A percentile compares a stretch with the other conserved stretches of the same genome.
Evolutionary conservation across 2,888 invertebrate genomes (phyloP).

Genomic region (Habroteleia sp.): DNA sequence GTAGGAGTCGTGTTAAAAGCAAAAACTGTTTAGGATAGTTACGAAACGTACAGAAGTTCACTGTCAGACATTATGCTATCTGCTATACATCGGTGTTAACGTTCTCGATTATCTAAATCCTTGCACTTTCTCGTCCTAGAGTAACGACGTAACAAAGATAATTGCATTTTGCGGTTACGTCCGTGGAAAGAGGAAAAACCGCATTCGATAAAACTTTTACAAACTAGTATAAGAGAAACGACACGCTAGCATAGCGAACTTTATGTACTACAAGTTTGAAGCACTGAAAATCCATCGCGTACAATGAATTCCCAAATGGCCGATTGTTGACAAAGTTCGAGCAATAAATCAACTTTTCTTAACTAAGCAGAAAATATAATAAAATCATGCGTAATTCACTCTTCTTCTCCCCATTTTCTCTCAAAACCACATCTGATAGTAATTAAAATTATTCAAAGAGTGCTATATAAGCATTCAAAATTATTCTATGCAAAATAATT

Average conservation of each 20-base stretch:
- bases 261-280: conserved; percentile 34
- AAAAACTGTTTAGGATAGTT: conserved; percentile 75
- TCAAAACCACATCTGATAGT: no score
- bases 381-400: no score
- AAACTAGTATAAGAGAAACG: conserved; percentile 53
- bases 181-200: conserved; percentile 66
- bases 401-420: no score
- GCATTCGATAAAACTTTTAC: conserved; percentile 73
- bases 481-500: no score
- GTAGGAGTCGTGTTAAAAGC: conserved; percentile 75
- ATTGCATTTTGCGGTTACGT: conserved; percentile 69
- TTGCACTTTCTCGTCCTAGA: conserved; percentile 53
- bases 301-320: conserved; percentile 47
- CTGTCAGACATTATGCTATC: conserved; percentile 34
- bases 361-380: conserved; percentile 24
- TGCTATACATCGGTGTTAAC: conserved; percentile 45
- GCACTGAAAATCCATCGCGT: conserved; percentile 45
- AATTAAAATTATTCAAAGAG: no score
- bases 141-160: conserved; percentile 70
- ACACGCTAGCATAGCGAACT: conserved; percentile 41
- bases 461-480: no score
- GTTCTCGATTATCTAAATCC: conserved; percentile 48
- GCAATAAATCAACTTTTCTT: conserved; percentile 25
- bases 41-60: conserved; percentile 61
- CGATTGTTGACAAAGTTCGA: conserved; percentile 46